Evolutionary conservation across 2,888 invertebrate species (phyloP).

Genomic region (Ophraella communa): DNA sequence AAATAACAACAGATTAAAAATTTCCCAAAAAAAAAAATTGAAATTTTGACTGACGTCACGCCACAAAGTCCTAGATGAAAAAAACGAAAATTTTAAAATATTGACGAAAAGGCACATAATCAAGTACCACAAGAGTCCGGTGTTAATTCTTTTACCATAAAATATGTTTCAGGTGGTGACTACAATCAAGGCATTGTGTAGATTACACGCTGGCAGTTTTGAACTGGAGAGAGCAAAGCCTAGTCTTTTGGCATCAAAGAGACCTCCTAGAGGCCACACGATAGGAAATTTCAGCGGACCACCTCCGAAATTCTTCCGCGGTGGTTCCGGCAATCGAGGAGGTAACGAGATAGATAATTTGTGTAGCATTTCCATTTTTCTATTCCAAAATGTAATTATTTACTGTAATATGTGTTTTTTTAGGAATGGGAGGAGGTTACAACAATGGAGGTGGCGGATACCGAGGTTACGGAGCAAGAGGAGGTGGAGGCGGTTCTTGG

Average conservation of each 20-base stretch:
- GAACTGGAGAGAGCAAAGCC: slow-evolving; percentile 67
- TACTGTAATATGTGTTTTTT: neutral
- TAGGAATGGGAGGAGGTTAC: slow-evolving; percentile 31
- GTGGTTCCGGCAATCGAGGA: slow-evolving; percentile 39
- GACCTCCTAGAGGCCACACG: slow-evolving; percentile 61
- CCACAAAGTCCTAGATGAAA: too few relatives aligned
- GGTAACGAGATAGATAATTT: slow-evolving; percentile 13
- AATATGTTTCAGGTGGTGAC: slow-evolving; percentile 64
- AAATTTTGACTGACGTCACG: too few relatives aligned
- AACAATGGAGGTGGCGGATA: slow-evolving; percentile 33
- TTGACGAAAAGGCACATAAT: too few relatives aligned
- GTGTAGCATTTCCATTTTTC: too few relatives aligned
- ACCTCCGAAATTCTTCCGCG: slow-evolving; percentile 59
- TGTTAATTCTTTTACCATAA: neutral
- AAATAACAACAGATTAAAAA: too few relatives aligned
- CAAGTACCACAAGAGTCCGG: too few relatives aligned
- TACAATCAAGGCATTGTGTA: slow-evolving; percentile 77
- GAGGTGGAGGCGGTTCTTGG: slow-evolving; percentile 39
- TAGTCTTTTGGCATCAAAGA: slow-evolving; percentile 62
- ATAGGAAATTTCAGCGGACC: slow-evolving; percentile 54
- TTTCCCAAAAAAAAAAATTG: too few relatives aligned
- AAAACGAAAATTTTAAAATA: too few relatives aligned
- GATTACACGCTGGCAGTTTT: slow-evolving; percentile 77
- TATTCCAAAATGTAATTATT: too few relatives aligned
- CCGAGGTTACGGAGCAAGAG: slow-evolving; percentile 34